A percentile compares a stretch with the other conserved stretches of the same genome.
Evolutionary conservation across 2,888 invertebrate genomes (phyloP).

Genomic region (Brachypterus glaber): DNA sequence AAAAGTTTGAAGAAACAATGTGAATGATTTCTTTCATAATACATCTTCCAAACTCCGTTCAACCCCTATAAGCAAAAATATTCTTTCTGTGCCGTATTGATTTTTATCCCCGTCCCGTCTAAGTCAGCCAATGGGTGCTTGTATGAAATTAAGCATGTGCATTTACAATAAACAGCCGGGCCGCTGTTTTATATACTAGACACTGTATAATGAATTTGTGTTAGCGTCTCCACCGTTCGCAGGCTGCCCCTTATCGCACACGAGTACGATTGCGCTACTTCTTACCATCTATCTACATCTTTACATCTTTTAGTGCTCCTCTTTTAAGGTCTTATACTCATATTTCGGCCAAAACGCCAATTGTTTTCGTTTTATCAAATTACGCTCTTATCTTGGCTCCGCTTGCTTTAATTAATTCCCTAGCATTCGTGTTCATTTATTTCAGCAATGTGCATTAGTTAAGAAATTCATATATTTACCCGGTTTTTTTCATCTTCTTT

Average conservation of each 20-base stretch:
- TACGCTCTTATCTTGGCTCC: no score
- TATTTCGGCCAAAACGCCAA: slow-evolving; percentile 16
- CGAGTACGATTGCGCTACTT: slow-evolving; percentile 21
- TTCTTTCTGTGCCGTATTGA: slow-evolving; percentile 42
- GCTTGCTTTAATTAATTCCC: no score
- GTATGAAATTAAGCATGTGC: slow-evolving; percentile 39
- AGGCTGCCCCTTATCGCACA: slow-evolving; percentile 5
- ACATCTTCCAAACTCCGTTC: slow-evolving; percentile 30
- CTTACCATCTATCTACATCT: slow-evolving; percentile 21
- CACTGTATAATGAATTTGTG: slow-evolving; percentile 43
- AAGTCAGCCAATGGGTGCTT: slow-evolving; percentile 36
- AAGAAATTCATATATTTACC: no score
- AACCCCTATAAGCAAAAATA: slow-evolving; percentile 41
- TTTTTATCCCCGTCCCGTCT: slow-evolving; percentile 39
- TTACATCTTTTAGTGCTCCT: slow-evolving; percentile 3
- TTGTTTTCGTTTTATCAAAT: no score
- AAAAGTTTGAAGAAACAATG: slow-evolving; percentile 17
- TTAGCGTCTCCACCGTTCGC: slow-evolving; percentile 25
- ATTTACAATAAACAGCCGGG: slow-evolving; percentile 39
- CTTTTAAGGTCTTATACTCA: no score
- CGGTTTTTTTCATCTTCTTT: no score
- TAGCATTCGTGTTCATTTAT: no score
- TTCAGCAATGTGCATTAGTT: no score
- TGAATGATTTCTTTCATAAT: slow-evolving; percentile 29
- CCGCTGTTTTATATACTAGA: slow-evolving; percentile 40